Conservation (phyloP, 2,113 vertebrate species). For the Sardina pilchardus region DNA sequence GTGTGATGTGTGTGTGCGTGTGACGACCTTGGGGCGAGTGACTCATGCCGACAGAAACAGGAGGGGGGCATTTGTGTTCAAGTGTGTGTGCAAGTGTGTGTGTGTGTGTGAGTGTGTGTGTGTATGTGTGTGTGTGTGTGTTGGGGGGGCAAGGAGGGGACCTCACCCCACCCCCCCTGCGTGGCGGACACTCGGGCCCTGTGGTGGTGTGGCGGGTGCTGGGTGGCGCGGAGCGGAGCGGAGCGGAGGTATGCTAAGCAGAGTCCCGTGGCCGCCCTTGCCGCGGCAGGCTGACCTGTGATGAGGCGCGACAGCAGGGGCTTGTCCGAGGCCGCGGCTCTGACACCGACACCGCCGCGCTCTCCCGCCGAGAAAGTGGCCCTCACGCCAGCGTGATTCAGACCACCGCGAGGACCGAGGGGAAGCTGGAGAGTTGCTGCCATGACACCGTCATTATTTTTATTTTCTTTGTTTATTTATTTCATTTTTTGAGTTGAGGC, state of each 20-base stretch:
- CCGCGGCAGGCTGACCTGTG: slow-evolving; percentile 83
- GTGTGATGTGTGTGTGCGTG: no score
- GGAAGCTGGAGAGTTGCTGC: not conserved
- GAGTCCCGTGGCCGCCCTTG: slow-evolving; percentile 72
- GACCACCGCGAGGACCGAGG: not conserved
- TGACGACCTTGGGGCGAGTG: slow-evolving; percentile 55
- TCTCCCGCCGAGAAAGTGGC: slow-evolving; percentile 36
- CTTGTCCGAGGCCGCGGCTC: slow-evolving; percentile 55
- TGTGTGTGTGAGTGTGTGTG: not conserved
- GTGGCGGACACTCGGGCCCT: slow-evolving; percentile 55
- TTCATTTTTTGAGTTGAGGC: not conserved
- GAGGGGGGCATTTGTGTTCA: not conserved
- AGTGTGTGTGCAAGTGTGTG: not conserved
- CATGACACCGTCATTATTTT: not conserved
- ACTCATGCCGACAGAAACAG: slow-evolving; percentile 57
- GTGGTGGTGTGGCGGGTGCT: slow-evolving; percentile 52
- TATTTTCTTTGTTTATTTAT: no score
- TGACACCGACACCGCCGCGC: slow-evolving; percentile 45
- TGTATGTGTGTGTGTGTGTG: not conserved
- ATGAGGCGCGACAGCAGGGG: slow-evolving; percentile 85
- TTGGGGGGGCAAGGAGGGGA: no score
- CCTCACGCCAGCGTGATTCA: not conserved
- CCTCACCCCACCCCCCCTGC: not conserved
- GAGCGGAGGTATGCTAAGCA: slow-evolving; percentile 55
- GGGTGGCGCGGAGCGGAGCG: not conserved